Percentiles rank a stretch among this genome's conserved stretches.
Evolutionary conservation across 2,888 invertebrate species (phyloP).

Genomic region (Diaphora mendica): DNA sequence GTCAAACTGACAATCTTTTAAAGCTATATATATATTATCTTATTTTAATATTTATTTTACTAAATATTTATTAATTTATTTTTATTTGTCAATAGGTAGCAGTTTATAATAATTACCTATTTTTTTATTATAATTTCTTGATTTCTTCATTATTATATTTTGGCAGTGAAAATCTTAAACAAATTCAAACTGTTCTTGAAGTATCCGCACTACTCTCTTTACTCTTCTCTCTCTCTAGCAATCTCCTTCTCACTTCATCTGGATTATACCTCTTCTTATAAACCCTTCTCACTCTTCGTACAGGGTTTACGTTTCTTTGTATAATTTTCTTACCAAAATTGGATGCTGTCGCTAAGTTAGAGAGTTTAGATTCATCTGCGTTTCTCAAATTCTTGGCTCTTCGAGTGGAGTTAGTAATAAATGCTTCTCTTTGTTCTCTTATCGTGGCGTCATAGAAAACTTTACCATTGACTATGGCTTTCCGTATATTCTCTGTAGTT

Average conservation of each 20-base stretch:
- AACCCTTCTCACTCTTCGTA: slow-evolving; percentile 78
- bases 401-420: slow-evolving; percentile 62
- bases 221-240: slow-evolving; percentile 77
- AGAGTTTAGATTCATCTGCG: slow-evolving; percentile 57
- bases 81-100: neutral
- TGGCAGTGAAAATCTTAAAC: neutral
- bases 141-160: neutral
- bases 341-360: slow-evolving; percentile 59
- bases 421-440: slow-evolving; percentile 73
- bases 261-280: slow-evolving; percentile 82
- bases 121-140: neutral
- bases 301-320: slow-evolving; percentile 73
- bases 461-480: slow-evolving; percentile 81
- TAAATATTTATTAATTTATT: neutral
- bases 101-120: neutral
- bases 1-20: slow-evolving; percentile 78
- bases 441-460: slow-evolving; percentile 81
- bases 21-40: slow-evolving; percentile 38
- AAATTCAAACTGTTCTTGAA: slow-evolving; percentile 13
- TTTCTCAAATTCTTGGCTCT: slow-evolving; percentile 55
- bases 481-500: slow-evolving; percentile 78
- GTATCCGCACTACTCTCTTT: slow-evolving; percentile 48
- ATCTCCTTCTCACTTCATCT: slow-evolving; percentile 82
- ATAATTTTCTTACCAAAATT: slow-evolving; percentile 69
- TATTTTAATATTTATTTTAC: slow-evolving; percentile 12